A percentile compares a stretch with the other conserved stretches of the same genome.
Conservation (phyloP, 2,888 invertebrate genomes). For the Meteorus cinctellus region DNA sequence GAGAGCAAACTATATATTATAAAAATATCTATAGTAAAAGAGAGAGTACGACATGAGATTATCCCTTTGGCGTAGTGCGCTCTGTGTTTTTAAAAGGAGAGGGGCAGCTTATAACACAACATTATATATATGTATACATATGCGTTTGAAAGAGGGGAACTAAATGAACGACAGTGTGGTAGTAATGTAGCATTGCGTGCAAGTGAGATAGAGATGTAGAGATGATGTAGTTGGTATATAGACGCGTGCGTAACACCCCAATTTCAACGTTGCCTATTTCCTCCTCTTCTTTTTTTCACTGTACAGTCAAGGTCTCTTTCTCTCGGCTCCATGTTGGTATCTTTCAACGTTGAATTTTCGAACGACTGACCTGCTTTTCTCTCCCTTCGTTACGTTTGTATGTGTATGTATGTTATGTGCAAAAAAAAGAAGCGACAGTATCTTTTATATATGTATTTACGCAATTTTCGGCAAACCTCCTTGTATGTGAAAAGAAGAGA, state of each 20-base stretch:
- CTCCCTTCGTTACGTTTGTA: constrained; percentile 29
- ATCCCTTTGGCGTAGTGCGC: constrained; percentile 19
- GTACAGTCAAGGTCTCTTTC: constrained; percentile 25
- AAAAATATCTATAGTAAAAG: background rate
- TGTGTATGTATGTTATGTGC: background rate
- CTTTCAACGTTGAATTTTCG: constrained; percentile 54
- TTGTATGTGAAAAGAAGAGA: constrained; percentile 24
- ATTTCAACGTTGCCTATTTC: constrained; percentile 12
- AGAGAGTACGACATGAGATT: constrained; percentile 10
- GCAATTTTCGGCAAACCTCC: constrained; percentile 54
- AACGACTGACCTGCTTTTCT: constrained; percentile 64
- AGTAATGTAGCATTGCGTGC: constrained; percentile 35
- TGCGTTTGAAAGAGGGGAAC: background rate
- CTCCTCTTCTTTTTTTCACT: background rate
- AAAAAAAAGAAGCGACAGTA: constrained; percentile 16
- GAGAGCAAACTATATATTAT: background rate
- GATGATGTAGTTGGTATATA: background rate
- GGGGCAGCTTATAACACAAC: background rate
- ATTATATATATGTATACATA: background rate
- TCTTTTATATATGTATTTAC: constrained; percentile 56
- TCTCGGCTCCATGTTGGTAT: constrained; percentile 43
- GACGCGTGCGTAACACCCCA: constrained; percentile 18
- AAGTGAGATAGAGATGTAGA: constrained; percentile 35
- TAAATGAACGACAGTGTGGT: constrained; percentile 10
- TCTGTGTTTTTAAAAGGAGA: background rate